These are phyloP conservation scores for Mizuhopecten yessoensis DNA, from an alignment of 1,140 invertebrate species.

Conservation along the genomic window DNA sequence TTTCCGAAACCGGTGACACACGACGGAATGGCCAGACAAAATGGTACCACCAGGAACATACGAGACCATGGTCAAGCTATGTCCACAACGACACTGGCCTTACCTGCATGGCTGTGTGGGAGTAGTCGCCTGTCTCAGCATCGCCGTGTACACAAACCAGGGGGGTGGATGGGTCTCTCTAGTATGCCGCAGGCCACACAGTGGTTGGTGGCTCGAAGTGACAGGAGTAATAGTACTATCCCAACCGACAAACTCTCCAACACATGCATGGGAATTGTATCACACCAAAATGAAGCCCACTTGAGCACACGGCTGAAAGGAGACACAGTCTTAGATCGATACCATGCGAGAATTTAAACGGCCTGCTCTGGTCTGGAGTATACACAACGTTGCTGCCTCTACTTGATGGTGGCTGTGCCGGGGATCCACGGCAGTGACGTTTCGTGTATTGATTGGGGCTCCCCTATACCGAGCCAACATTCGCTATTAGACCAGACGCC, in stretches of 20 bases:
- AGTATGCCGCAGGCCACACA: not conserved
- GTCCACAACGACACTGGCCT: not conserved
- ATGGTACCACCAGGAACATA: not conserved
- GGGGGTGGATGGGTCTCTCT: not conserved
- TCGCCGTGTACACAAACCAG: slow-evolving; percentile 30
- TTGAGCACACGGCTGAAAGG: slow-evolving; percentile 9
- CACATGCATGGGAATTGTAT: not conserved
- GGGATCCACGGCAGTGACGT: not conserved
- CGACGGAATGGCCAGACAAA: not conserved
- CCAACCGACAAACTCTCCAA: slow-evolving; percentile 5
- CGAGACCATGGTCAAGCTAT: not conserved
- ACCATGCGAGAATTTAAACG: slow-evolving; percentile 5
- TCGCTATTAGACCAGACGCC: not conserved
- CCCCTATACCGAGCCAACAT: not conserved
- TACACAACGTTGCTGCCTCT: not conserved
- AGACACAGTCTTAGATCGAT: not conserved
- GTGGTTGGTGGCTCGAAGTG: not conserved
- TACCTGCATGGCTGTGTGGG: slow-evolving; percentile 20
- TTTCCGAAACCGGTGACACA: too few species aligned
- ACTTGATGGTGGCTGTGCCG: not conserved
- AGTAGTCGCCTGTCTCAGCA: not conserved
- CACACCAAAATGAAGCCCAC: slow-evolving; percentile 19
- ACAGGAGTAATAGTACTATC: not conserved
- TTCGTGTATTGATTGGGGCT: slow-evolving; percentile 11
- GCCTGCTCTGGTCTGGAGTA: slow-evolving; percentile 12